Conservation (phyloP, 1,140 invertebrate species). For the Coenobita brevimanus region DNA sequence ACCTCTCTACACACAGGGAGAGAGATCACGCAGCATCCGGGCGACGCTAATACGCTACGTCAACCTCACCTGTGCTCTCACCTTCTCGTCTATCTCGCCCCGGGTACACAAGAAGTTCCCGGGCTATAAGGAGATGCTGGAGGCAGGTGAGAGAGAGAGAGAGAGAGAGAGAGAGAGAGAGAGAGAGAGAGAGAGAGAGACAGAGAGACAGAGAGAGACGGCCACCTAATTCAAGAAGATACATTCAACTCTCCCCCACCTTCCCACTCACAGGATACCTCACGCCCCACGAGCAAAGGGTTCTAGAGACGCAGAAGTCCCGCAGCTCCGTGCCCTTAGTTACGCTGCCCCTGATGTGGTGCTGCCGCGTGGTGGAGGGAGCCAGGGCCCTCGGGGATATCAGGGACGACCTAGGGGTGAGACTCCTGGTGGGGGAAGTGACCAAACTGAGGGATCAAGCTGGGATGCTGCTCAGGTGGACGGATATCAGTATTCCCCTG, state of each 20-base stretch:
- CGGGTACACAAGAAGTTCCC: conserved; percentile 74
- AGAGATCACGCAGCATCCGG: conserved; percentile 61
- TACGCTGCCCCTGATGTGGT: conserved; percentile 63
- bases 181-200: background rate
- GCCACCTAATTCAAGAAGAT: background rate
- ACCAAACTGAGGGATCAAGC: conserved; percentile 2
- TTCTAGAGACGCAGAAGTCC: conserved; percentile 11
- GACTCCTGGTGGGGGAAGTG: conserved; percentile 13
- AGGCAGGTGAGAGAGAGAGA: conserved; percentile 71
- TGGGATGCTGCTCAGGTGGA: conserved; percentile 44
- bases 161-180: conserved; percentile 10
- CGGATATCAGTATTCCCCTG: conserved; percentile 49
- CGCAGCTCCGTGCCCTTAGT: conserved; percentile 25
- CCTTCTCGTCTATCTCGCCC: conserved; percentile 71
- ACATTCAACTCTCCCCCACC: background rate
- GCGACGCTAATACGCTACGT: conserved; percentile 75
- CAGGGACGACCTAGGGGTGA: conserved; percentile 32
- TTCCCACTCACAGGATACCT: conserved; percentile 27
- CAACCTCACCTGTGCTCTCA: conserved; percentile 71
- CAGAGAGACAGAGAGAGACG: background rate
- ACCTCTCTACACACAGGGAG: conserved; percentile 52
- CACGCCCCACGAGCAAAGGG: conserved; percentile 10
- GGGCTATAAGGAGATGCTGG: conserved; percentile 73
- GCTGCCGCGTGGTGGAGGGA: conserved; percentile 64
- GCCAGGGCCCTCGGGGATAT: conserved; percentile 53